A percentile compares a stretch with the other conserved stretches of the same genome.
Conservation (phyloP, 2,113 vertebrate genomes). For the Xiphophorus hellerii region DNA sequence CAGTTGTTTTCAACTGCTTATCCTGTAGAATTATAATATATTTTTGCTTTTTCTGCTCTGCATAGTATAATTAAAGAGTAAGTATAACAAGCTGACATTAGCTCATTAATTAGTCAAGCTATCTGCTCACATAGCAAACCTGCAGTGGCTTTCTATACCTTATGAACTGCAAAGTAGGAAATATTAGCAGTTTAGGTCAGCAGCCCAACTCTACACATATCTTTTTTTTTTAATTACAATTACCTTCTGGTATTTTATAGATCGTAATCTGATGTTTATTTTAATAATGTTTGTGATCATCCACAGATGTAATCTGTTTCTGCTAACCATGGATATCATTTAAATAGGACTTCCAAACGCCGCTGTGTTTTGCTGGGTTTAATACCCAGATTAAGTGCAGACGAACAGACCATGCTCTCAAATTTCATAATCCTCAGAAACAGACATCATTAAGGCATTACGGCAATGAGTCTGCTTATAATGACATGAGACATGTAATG, state of each 20-base stretch:
- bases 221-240: not conserved
- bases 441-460: constrained; percentile 50
- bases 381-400: constrained; percentile 64
- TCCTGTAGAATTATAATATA: too few relatives aligned
- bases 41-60: too few relatives aligned
- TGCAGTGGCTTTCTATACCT: too few relatives aligned
- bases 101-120: too few relatives aligned
- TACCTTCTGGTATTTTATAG: not conserved
- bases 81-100: too few relatives aligned
- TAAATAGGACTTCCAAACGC: constrained; percentile 44
- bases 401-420: constrained; percentile 43
- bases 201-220: not conserved
- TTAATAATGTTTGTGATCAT: constrained; percentile 33
- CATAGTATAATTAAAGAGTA: too few relatives aligned
- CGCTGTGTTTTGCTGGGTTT: constrained; percentile 31
- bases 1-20: too few relatives aligned
- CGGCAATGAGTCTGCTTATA: constrained; percentile 34
- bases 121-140: too few relatives aligned
- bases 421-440: constrained; percentile 64
- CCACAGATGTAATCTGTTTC: constrained; percentile 8
- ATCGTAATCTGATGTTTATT: not conserved
- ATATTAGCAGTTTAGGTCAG: too few relatives aligned
- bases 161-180: too few relatives aligned
- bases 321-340: constrained; percentile 8
- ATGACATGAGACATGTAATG: constrained; percentile 31